Evolutionary conservation across 2,888 invertebrate species (phyloP), one percentile per base, ranked within the genome.

Genomic region (Oegoconia quadripuncta): DNA sequence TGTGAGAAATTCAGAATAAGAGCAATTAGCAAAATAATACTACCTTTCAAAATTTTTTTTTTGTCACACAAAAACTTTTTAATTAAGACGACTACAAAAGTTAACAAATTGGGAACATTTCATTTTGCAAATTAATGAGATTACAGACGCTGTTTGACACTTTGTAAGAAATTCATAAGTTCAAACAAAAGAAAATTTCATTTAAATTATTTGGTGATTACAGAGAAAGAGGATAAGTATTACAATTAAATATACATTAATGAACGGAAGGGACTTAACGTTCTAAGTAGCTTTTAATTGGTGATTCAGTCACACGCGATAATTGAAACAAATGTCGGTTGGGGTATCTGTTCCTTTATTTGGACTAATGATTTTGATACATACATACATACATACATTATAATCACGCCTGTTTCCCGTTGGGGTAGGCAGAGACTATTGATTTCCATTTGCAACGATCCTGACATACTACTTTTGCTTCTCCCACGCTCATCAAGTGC

Each of bases 201-300:
- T 27, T 18, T 6, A 11, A 34, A 34, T 34, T 27, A 27, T 27
- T 27, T 13, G 7, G 25, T n/a, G 23, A 34, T 34, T 16, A 25
- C 16, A 25, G 8, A 12, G 3, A 18, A 46, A 53, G 46, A 39
- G 37, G 50, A 59, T 54, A 48, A 54, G 42, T 41, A 44, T 39
- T 50, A 39, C 55, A 59, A 65, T 68, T 70, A 69, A 65, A 64
- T 55, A 48, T 56, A 43, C 60, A 65, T 68, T 71, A 69, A 69
- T 67, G 56, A 60, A 55, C 47, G 46, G 60, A 57, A 58, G 52
- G 52, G 48, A 53, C 57, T 55, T 54, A 56, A 60, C 53, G 62
- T 49, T 62, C 65, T 55, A 76, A 81, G 74, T 75, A 65, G 67
- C 65, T 76, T 80, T 79, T 81, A 79, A 81, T 78, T 79, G 75